Conservation (phyloP, 2,113 vertebrate species). For the Orycteropus afer region DNA sequence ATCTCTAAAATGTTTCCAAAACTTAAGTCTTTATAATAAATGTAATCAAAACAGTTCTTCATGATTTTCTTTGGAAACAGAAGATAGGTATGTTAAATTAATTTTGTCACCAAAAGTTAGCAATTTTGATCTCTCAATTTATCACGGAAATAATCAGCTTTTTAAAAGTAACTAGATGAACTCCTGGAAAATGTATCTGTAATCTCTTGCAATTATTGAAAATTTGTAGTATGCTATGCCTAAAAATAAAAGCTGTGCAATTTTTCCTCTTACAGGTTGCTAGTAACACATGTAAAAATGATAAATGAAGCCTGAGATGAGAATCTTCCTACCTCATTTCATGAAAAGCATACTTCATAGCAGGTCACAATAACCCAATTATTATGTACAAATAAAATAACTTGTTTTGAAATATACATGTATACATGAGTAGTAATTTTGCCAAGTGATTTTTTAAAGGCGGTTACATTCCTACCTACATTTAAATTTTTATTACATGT, state of each 20-base stretch:
- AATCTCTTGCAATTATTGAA: background rate
- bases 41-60: background rate
- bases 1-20: background rate
- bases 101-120: background rate
- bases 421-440: background rate
- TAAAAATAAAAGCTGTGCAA: background rate
- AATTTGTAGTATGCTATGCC: background rate
- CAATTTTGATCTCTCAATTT: background rate
- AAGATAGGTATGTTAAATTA: background rate
- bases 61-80: background rate
- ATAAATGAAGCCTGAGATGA: background rate
- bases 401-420: background rate
- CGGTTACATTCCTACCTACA: background rate
- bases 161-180: background rate
- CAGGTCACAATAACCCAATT: background rate
- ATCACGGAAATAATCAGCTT: background rate
- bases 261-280: background rate
- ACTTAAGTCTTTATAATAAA: background rate
- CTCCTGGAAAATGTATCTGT: background rate
- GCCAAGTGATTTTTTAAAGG: background rate
- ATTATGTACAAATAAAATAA: slow-evolving; percentile 24
- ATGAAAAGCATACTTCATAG: background rate
- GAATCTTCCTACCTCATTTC: background rate
- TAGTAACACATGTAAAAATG: background rate
- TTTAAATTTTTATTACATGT: background rate